Conservation (phyloP, 2,888 invertebrate genomes). For the Lepidonotus clava region DNA sequence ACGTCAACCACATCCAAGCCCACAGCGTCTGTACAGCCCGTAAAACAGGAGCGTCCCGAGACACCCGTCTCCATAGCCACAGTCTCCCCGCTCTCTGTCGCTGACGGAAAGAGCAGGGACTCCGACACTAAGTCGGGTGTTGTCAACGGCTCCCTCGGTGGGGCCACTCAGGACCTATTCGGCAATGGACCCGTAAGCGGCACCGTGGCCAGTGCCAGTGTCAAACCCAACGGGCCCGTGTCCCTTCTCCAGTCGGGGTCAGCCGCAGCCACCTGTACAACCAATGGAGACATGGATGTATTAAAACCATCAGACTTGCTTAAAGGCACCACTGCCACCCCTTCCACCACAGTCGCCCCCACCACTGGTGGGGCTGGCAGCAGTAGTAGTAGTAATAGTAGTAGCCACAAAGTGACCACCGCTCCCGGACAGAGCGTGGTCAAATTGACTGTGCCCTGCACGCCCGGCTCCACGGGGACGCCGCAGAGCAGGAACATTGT, state of each 20-base stretch:
- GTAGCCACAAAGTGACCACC: neutral
- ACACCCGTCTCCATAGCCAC: constrained; percentile 29
- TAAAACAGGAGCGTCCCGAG: constrained; percentile 55
- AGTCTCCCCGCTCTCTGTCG: neutral
- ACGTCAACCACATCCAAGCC: constrained; percentile 68
- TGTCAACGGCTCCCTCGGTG: constrained; percentile 31
- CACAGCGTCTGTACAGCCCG: constrained; percentile 77
- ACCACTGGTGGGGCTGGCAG: too few species aligned
- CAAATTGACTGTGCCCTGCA: constrained; percentile 54
- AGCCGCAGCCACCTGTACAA: neutral
- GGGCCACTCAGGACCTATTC: constrained; percentile 53
- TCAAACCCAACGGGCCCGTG: constrained; percentile 47
- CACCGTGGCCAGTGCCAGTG: neutral
- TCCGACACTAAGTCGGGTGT: neutral
- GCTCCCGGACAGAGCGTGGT: constrained; percentile 46
- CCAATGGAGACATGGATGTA: constrained; percentile 47
- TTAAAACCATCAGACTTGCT: constrained; percentile 21
- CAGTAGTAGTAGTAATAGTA: neutral
- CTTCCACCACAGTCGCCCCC: too few species aligned
- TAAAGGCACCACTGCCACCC: neutral
- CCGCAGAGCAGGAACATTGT: constrained; percentile 70
- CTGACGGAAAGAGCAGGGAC: neutral
- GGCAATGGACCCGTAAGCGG: constrained; percentile 39
- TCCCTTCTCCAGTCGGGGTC: constrained; percentile 25
- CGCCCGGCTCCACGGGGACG: constrained; percentile 25